phyloP scores from a whole-genome alignment of 1,140 invertebrate species.

The Mya arenaria region DNA sequence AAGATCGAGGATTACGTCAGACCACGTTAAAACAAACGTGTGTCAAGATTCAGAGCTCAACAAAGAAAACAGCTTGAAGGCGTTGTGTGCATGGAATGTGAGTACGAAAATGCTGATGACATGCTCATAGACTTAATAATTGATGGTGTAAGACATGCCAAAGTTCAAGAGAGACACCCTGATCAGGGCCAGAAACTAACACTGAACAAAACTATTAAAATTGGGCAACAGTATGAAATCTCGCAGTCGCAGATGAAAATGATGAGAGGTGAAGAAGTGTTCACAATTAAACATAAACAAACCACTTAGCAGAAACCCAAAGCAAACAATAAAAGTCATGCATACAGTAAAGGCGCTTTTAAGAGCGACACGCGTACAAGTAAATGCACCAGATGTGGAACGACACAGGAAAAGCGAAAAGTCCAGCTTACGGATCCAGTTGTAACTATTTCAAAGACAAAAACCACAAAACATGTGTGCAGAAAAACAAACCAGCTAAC shows the following conservation, averaged over 20 bases:
- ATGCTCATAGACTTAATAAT: conserved; percentile 27
- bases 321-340: not conserved
- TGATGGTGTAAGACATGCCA: conserved; percentile 10
- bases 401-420: conserved; percentile 18
- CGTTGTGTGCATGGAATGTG: conserved; percentile 20
- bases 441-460: conserved; percentile 51
- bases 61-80: conserved; percentile 20
- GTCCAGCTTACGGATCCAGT: conserved; percentile 29
- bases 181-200: conserved; percentile 13
- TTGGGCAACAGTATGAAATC: conserved; percentile 19
- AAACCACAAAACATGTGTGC: conserved; percentile 48
- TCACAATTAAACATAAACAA: not conserved
- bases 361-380: not conserved
- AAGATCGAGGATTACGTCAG: conserved; percentile 33
- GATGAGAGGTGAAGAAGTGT: not conserved
- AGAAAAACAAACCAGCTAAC: not conserved
- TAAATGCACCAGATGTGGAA: not conserved
- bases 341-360: not conserved
- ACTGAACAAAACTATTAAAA: conserved; percentile 17
- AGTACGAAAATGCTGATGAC: conserved; percentile 26
- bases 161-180: conserved; percentile 4
- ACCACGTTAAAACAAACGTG: conserved; percentile 7
- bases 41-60: not conserved
- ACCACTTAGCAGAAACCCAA: not conserved
- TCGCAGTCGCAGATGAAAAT: conserved; percentile 16